A percentile compares a stretch with the other conserved stretches of the same genome.
Conservation (phyloP, 2,797 vertebrate species). For the Platyrinchus mystaceus region DNA sequence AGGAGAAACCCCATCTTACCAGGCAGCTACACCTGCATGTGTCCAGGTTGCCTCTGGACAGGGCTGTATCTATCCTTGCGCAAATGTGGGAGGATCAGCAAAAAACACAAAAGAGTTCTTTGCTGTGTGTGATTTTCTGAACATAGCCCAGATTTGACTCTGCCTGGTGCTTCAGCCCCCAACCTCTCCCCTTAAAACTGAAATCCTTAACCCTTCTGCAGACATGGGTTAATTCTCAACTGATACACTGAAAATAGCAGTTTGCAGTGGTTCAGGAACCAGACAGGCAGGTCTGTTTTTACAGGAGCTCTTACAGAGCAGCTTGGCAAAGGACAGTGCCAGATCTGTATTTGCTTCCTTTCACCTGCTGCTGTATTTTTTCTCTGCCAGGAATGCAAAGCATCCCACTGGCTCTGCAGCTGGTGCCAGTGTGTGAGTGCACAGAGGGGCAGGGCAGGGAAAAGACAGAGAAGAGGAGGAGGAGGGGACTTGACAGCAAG, state of each 20-base stretch:
- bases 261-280: constrained; percentile 15
- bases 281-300: constrained; percentile 34
- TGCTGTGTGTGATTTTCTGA: not conserved
- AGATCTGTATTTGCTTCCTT: constrained; percentile 49
- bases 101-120: not conserved
- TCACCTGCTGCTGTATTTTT: constrained; percentile 55
- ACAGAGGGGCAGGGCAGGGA: not conserved
- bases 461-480: not conserved
- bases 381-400: constrained; percentile 47
- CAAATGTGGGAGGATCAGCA: not conserved
- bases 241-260: not conserved
- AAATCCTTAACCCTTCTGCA: not conserved
- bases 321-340: constrained; percentile 18
- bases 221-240: not conserved
- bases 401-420: constrained; percentile 45
- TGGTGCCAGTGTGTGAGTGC: constrained; percentile 7
- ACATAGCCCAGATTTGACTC: not conserved
- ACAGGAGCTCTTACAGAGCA: constrained; percentile 25
- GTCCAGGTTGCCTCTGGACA: not conserved
- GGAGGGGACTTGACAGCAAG: not conserved
- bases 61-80: not conserved
- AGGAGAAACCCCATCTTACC: not conserved
- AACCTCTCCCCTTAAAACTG: not conserved
- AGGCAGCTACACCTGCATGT: not conserved
- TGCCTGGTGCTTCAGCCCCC: not conserved